A percentile compares a stretch with the other conserved stretches of the same genome.
Evolutionary conservation across 1,140 invertebrate genomes (phyloP).

Genomic region (Papilio xuthus): DNA sequence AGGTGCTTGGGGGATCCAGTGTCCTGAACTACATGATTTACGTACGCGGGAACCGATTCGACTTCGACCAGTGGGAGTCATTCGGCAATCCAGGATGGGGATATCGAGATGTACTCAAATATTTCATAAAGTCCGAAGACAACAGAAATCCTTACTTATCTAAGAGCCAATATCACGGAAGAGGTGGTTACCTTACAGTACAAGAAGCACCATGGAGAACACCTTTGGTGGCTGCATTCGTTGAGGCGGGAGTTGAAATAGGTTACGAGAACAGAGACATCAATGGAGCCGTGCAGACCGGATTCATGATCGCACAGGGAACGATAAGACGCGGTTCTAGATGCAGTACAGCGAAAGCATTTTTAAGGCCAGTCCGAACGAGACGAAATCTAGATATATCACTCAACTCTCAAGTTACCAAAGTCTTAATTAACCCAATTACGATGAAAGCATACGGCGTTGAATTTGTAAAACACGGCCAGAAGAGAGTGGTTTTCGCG

Average conservation of each 20-base stretch:
- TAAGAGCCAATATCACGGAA: conserved; percentile 87
- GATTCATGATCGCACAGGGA: conserved; percentile 94
- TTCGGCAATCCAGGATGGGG: conserved; percentile 94
- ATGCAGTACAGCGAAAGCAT: conserved; percentile 95
- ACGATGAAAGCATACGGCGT: conserved; percentile 89
- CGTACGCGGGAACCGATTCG: conserved; percentile 90
- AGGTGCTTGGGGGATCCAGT: conserved; percentile 93
- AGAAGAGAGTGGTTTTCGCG: conserved; percentile 85
- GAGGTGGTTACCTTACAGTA: conserved; percentile 90
- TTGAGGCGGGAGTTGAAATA: conserved; percentile 92
- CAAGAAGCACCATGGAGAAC: conserved; percentile 93
- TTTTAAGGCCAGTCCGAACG: conserved; percentile 89
- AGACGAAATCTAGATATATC: conserved; percentile 91
- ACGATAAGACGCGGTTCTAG: conserved; percentile 92
- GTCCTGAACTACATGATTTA: conserved; percentile 98
- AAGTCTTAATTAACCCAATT: conserved; percentile 86
- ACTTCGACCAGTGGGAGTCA: conserved; percentile 95
- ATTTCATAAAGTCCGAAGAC: conserved; percentile 95
- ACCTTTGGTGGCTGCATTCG: conserved; percentile 89
- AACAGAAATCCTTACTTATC: conserved; percentile 92
- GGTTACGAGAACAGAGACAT: conserved; percentile 95
- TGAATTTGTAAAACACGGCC: conserved; percentile 87
- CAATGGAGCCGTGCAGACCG: conserved; percentile 91
- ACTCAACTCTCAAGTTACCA: conserved; percentile 88
- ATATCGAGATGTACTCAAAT: conserved; percentile 92